Percentiles rank a stretch among this genome's conserved stretches.
phyloP scores from a whole-genome alignment of 2,113 vertebrate species.

The Crotophaga sulcirostris region DNA sequence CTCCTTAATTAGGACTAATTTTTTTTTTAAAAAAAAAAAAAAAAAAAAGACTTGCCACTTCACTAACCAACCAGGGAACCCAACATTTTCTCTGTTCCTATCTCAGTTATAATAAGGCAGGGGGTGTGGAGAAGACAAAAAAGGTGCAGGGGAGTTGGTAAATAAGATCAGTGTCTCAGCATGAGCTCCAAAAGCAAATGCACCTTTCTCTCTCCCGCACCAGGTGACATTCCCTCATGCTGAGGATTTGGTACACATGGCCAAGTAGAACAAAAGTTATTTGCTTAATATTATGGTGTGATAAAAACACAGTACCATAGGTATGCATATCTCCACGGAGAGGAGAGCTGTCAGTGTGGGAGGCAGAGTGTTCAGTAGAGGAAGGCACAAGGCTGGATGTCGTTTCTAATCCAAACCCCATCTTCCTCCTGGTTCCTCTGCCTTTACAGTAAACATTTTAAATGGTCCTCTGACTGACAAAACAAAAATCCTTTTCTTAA shows the following conservation, averaged over 20 bases:
- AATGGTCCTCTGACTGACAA: background rate
- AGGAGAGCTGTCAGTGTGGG: background rate
- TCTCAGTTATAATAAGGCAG: background rate
- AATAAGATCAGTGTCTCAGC: background rate
- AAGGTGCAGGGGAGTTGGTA: background rate
- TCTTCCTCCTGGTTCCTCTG: background rate
- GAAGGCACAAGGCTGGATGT: background rate
- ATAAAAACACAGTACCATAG: background rate
- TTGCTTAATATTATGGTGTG: background rate
- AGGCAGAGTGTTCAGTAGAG: background rate
- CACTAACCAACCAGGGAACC: background rate
- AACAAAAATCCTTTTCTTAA: background rate
- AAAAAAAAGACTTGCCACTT: background rate
- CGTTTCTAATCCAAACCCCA: background rate
- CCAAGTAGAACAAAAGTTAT: background rate
- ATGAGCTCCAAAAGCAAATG: background rate
- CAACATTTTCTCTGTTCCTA: background rate
- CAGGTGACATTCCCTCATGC: background rate
- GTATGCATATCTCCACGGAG: background rate
- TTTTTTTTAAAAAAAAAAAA: background rate
- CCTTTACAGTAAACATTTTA: background rate
- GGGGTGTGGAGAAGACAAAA: background rate
- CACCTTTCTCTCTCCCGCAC: background rate
- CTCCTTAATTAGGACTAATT: constrained; percentile 44
- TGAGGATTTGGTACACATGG: background rate